Conservation (phyloP, 2,888 invertebrate species). For the Nomada fabriciana region DNA sequence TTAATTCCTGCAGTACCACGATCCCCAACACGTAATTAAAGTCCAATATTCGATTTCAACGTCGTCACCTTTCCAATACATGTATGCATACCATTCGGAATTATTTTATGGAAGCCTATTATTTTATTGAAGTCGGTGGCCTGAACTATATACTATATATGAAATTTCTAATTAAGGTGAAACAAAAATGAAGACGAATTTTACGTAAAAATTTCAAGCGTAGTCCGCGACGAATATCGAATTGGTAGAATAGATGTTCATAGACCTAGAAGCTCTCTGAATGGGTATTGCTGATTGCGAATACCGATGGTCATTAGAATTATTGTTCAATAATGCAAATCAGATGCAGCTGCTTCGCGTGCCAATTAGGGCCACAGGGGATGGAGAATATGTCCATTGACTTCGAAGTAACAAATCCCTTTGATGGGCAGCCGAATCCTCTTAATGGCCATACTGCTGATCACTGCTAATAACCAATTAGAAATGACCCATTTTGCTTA, state of each 20-base stretch:
- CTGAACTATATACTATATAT: no score
- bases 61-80: no score
- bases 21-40: no score
- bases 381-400: conserved; percentile 18
- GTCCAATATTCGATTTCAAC: no score
- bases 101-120: no score
- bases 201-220: neutral
- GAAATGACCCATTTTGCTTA: conserved; percentile 13
- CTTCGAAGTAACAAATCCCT: conserved; percentile 52
- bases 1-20: neutral
- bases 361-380: conserved; percentile 30
- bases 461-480: conserved; percentile 43
- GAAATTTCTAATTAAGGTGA: no score
- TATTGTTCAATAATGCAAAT: conserved; percentile 37
- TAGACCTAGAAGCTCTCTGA: neutral
- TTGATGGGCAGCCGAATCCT: conserved; percentile 50
- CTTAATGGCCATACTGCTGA: conserved; percentile 45
- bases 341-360: conserved; percentile 8
- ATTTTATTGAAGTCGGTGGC: no score
- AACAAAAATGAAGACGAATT: neutral
- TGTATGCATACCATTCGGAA: no score
- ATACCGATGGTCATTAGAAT: conserved; percentile 1
- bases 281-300: neutral
- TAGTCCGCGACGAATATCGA: neutral
- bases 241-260: neutral